Conservation (phyloP, 2,113 vertebrate genomes). For the Prionailurus bengalensis region DNA sequence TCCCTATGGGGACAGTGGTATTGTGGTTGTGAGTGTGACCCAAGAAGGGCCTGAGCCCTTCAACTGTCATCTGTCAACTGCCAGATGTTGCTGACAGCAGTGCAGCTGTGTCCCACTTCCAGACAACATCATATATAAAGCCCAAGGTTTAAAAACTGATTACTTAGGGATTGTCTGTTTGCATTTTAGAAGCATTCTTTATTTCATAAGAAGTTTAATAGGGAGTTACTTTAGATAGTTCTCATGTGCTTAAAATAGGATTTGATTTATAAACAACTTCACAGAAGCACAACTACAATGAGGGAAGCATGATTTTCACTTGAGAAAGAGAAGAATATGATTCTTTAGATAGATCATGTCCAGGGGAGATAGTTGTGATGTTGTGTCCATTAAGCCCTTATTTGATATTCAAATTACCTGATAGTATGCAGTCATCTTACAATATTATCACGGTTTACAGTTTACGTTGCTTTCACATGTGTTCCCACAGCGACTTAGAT, state of each 20-base stretch:
- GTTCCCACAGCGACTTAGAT: background rate
- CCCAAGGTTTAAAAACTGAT: conserved; percentile 29
- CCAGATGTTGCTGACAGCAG: conserved; percentile 4
- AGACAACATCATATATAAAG: conserved; percentile 12
- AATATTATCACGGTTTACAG: background rate
- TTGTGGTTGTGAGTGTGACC: background rate
- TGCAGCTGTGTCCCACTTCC: background rate
- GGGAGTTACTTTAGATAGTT: conserved; percentile 62
- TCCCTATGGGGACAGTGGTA: background rate
- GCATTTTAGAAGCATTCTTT: conserved; percentile 54
- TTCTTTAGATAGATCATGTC: conserved; percentile 54
- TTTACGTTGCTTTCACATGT: background rate
- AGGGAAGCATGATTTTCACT: conserved; percentile 53
- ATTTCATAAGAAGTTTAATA: conserved; percentile 8
- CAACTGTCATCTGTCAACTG: background rate
- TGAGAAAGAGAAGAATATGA: conserved; percentile 48
- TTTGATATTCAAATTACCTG: conserved; percentile 11
- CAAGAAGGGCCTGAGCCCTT: background rate
- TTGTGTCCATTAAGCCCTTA: conserved; percentile 3
- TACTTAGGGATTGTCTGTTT: conserved; percentile 6
- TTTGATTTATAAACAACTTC: conserved; percentile 52
- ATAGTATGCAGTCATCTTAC: background rate
- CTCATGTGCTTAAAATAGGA: conserved; percentile 72
- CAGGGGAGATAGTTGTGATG: background rate
- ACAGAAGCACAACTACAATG: conserved; percentile 36